Evolutionary conservation across 1,140 invertebrate genomes (phyloP).

Genomic region (Philaenus spumarius): DNA sequence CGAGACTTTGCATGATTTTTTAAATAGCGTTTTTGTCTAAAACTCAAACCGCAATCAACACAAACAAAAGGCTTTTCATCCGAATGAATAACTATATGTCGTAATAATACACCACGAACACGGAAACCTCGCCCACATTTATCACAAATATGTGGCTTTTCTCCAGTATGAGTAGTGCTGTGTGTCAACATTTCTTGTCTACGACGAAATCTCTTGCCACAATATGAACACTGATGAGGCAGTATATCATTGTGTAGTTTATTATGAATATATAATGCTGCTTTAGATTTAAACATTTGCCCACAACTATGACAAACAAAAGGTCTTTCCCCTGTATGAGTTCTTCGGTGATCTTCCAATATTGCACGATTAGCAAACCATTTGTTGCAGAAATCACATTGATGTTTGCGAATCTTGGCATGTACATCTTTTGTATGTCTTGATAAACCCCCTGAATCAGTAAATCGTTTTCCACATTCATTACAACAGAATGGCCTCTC

Average conservation of each 20-base stretch:
- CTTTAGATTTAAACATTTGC: conserved; percentile 32
- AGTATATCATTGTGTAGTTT: conserved; percentile 42
- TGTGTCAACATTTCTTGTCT: conserved; percentile 29
- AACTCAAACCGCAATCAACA: conserved; percentile 58
- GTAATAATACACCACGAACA: conserved; percentile 8
- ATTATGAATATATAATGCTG: conserved; percentile 33
- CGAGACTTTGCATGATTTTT: conserved; percentile 19
- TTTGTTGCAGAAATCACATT: conserved; percentile 36
- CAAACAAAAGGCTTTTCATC: conserved; percentile 67
- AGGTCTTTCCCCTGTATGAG: conserved; percentile 46
- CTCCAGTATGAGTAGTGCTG: conserved; percentile 22
- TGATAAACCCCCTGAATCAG: conserved; percentile 34
- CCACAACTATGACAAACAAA: conserved; percentile 48
- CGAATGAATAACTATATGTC: conserved; percentile 49
- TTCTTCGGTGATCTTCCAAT: conserved; percentile 32
- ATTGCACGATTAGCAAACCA: conserved; percentile 34
- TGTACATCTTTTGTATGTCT: conserved; percentile 35
- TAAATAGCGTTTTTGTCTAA: conserved; percentile 57
- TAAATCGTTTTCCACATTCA: conserved; percentile 44
- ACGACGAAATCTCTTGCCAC: conserved; percentile 41
- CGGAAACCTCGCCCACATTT: conserved; percentile 28
- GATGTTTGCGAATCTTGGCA: conserved; percentile 30
- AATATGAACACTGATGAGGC: conserved; percentile 27
- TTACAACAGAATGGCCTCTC: conserved; percentile 45
- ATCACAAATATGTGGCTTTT: conserved; percentile 27